Base-by-base conservation (phyloP, 2,113 vertebrate species). In the Peromyscus leucopus region DNA sequence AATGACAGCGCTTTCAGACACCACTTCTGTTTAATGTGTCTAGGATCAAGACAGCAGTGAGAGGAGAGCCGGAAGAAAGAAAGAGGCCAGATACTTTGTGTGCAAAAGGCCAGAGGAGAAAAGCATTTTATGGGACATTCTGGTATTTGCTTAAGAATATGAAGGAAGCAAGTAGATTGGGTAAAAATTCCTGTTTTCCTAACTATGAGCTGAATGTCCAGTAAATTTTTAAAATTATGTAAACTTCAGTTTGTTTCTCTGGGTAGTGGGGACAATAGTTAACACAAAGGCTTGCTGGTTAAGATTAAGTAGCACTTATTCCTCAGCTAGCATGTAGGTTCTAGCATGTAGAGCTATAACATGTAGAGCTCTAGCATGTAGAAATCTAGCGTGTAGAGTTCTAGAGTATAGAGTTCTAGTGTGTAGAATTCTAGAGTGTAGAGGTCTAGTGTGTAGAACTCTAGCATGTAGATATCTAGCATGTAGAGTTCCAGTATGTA, bases 71-170 rank as follows among this genome's bases (percentile, higher is more conserved):
- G 88, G 84, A 74, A 90, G 57, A 65, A 80, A 93, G 69, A 5
- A 83, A 51, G 42, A 69, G 63, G 75, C 59, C 63, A 87, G 84
- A 63, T 92, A 79, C 71, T 96, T 87, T 90, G 65, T 91, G 80
- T 92, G 61, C 71, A 86, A 96, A 88, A 86, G 69, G 51, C 1
- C 51, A 39, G 46, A 92, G 63, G 84, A 94, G 26, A 84, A 95
- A 85, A 59, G 76, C 51, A 63, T 55, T 59, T 94, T 91, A 93
- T 89, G 55, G 71, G 94, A 82, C 17, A 65, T 55, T 88, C 28
- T n/a, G n/a, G 59, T 36, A 11, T 75, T 61, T 94, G 71, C n/a
- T 93, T 90, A 94, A 94, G 93, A 96, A 71, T 88, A 80, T 90
- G 91, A 90, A 67, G 28, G 31, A 90, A 91, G 67, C 21, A 71